Evolutionary conservation across 2,797 vertebrate genomes (phyloP).

Genomic region (Coranthus polyacanthus): DNA sequence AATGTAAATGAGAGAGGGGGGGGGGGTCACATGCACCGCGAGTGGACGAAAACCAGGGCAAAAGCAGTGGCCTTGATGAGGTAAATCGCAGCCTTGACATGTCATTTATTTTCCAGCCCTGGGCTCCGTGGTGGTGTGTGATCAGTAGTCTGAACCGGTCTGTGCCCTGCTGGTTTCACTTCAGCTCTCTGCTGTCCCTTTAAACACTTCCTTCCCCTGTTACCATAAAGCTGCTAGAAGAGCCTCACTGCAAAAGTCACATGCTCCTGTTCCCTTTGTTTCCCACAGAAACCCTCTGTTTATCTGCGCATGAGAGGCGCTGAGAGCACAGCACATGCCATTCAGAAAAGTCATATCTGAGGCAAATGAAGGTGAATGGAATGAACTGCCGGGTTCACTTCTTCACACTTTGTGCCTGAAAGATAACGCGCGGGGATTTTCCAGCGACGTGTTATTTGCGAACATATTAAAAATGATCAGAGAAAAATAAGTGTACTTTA

Average conservation of each 20-base stretch:
- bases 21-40: neutral
- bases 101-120: slow-evolving; percentile 12
- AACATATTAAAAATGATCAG: neutral
- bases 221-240: slow-evolving; percentile 79
- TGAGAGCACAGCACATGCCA: slow-evolving; percentile 10
- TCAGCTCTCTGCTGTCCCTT: slow-evolving; percentile 65
- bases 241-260: slow-evolving; percentile 82
- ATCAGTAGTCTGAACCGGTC: slow-evolving; percentile 29
- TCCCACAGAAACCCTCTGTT: slow-evolving; percentile 39
- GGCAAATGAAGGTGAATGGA: neutral
- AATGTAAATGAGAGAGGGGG: neutral
- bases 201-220: slow-evolving; percentile 71
- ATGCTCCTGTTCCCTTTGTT: slow-evolving; percentile 84
- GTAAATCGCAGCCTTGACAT: slow-evolving; percentile 4
- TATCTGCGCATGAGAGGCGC: slow-evolving; percentile 17
- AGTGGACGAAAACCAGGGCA: slow-evolving; percentile 7
- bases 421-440: neutral
- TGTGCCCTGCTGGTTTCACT: slow-evolving; percentile 41
- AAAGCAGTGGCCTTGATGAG: slow-evolving; percentile 1
- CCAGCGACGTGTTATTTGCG: neutral
- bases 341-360: slow-evolving; percentile 6
- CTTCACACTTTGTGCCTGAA: neutral
- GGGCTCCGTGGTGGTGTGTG: slow-evolving; percentile 15
- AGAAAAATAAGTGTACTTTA: neutral
- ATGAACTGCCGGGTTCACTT: neutral